phyloP scores from a whole-genome alignment of 2,797 vertebrate genomes.

The Pantherophis vulpinus region DNA sequence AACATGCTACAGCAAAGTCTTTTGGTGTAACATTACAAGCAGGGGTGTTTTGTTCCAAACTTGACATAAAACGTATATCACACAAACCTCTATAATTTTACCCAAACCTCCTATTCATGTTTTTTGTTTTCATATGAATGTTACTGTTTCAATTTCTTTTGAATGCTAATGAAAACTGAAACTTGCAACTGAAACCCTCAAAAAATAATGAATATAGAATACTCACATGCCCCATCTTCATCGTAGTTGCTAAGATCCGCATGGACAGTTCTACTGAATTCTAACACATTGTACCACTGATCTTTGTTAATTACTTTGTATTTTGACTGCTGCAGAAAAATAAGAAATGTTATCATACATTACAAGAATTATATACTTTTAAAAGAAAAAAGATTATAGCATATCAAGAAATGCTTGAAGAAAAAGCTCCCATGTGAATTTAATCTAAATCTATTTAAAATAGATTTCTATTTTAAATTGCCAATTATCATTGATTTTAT shows the following conservation, averaged over 20 bases:
- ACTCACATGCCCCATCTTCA: conserved; percentile 97
- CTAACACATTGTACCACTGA: conserved; percentile 97
- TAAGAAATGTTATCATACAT: conserved; percentile 5
- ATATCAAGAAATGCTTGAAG: neutral
- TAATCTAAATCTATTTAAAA: neutral
- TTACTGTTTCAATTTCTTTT: neutral
- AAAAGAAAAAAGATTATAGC: neutral
- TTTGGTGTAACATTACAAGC: neutral
- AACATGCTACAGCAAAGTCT: neutral
- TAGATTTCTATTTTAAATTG: neutral
- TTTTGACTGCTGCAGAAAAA: conserved; percentile 86
- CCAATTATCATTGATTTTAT: neutral
- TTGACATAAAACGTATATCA: neutral
- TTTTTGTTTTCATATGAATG: neutral
- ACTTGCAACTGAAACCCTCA: neutral
- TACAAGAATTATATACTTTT: neutral
- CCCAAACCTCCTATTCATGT: neutral
- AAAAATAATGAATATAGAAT: conserved; percentile 18
- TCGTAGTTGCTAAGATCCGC: conserved; percentile 97
- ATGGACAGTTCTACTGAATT: conserved; percentile 95
- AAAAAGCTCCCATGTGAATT: neutral
- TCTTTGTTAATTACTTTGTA: conserved; percentile 98
- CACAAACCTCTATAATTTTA: neutral
- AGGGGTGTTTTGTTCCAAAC: neutral
- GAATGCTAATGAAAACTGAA: neutral